phyloP scores from a whole-genome alignment of 2,797 vertebrate species.

The Denticeps clupeoides region DNA sequence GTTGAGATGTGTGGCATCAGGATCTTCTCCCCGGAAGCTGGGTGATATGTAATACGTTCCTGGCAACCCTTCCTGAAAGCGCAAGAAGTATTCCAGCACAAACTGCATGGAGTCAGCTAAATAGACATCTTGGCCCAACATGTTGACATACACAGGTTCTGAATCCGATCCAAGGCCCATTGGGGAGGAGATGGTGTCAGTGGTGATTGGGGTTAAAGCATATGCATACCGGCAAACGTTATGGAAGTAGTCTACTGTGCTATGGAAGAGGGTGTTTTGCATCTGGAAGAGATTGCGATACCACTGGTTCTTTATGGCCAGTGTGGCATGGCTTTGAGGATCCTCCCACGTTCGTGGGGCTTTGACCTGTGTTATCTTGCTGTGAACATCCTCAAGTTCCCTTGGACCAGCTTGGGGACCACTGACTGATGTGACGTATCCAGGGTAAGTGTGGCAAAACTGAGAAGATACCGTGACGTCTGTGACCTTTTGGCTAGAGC shows the following conservation, averaged over 20 bases:
- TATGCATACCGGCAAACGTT: constrained; percentile 53
- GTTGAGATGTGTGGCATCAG: constrained; percentile 65
- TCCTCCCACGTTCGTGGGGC: constrained; percentile 56
- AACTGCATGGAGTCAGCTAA: constrained; percentile 73
- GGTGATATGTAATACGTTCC: constrained; percentile 65
- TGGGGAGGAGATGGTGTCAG: constrained; percentile 68
- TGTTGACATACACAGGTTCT: constrained; percentile 58
- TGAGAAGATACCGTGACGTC: constrained; percentile 32
- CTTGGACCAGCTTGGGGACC: constrained; percentile 48
- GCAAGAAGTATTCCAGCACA: constrained; percentile 67
- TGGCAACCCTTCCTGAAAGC: constrained; percentile 58
- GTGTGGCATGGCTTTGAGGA: constrained; percentile 50
- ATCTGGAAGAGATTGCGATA: constrained; percentile 64
- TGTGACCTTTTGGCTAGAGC: constrained; percentile 29
- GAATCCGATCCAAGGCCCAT: constrained; percentile 70
- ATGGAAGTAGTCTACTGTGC: constrained; percentile 65
- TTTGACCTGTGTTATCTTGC: constrained; percentile 45
- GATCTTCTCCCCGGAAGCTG: constrained; percentile 67
- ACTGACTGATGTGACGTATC: constrained; percentile 57
- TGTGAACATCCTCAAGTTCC: constrained; percentile 44
- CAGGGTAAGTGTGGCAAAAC: constrained; percentile 50
- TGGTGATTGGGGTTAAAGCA: constrained; percentile 64
- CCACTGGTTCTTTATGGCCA: constrained; percentile 61
- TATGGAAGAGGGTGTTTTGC: constrained; percentile 69
- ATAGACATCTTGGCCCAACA: constrained; percentile 61